These are phyloP conservation scores for Spheniscus mendiculus DNA, from an alignment of 2,113 vertebrate genomes.

Conservation along the genomic window DNA sequence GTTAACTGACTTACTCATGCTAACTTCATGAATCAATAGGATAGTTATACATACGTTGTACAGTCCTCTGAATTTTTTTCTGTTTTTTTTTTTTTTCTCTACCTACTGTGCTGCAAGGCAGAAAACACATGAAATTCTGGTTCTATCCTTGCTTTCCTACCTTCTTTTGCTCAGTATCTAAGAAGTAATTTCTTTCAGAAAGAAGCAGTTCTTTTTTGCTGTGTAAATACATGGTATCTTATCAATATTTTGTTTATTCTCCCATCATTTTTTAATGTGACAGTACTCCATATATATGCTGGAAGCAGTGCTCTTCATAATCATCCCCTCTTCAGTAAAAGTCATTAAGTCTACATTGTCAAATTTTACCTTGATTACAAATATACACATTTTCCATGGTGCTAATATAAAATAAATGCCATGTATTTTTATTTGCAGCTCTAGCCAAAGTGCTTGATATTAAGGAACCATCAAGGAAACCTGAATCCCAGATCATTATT, in stretches of 20 bases:
- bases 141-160: not conserved
- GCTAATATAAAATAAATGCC: slow-evolving; percentile 72
- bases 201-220: not conserved
- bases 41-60: not conserved
- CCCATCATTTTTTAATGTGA: not conserved
- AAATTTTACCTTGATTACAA: slow-evolving; percentile 74
- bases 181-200: not conserved
- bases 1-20: not conserved
- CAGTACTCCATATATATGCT: slow-evolving; percentile 15
- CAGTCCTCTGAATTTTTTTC: not conserved
- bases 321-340: slow-evolving; percentile 55
- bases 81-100: not conserved
- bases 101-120: not conserved
- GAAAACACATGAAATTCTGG: not conserved
- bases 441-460: slow-evolving; percentile 70
- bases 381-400: slow-evolving; percentile 52
- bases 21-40: not conserved
- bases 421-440: slow-evolving; percentile 63
- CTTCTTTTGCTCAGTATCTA: not conserved
- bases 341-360: slow-evolving; percentile 51
- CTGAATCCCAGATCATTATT: slow-evolving; percentile 74
- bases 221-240: not conserved
- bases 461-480: slow-evolving; percentile 74
- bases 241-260: slow-evolving; percentile 2
- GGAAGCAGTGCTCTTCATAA: slow-evolving; percentile 46